A percentile compares a stretch with the other conserved stretches of the same genome.
Conservation (phyloP, 2,113 vertebrate species). For the Xenus cinereus region DNA sequence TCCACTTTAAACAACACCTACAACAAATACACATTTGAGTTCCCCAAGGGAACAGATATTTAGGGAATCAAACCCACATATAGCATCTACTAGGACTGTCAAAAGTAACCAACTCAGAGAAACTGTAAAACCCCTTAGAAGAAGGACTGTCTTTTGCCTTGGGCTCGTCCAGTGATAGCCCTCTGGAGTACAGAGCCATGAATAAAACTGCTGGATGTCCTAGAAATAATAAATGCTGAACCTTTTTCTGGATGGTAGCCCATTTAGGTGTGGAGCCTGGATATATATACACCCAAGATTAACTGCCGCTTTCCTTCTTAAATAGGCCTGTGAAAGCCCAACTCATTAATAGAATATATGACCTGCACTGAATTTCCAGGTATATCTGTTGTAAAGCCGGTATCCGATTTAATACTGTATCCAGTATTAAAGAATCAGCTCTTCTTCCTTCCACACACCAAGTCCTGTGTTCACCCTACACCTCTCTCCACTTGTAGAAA, state of each 20-base stretch:
- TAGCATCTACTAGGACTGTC: neutral
- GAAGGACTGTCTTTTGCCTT: neutral
- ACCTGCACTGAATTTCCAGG: neutral
- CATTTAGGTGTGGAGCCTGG: slow-evolving; percentile 9
- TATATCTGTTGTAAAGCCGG: neutral
- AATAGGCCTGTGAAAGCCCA: slow-evolving; percentile 14
- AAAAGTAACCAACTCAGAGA: neutral
- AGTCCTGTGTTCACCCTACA: neutral
- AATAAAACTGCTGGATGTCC: slow-evolving; percentile 20
- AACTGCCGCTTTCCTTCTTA: slow-evolving; percentile 38
- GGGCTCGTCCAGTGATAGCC: neutral
- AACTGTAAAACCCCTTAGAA: neutral
- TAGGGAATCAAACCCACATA: neutral
- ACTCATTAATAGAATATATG: neutral
- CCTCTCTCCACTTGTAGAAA: neutral
- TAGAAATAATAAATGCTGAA: slow-evolving; percentile 38
- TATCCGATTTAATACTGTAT: too few relatives aligned
- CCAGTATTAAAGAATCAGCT: neutral
- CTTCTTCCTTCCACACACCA: neutral
- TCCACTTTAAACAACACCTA: slow-evolving; percentile 8
- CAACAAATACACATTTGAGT: neutral
- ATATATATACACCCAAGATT: neutral
- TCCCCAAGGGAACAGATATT: neutral
- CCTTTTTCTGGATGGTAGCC: slow-evolving; percentile 4
- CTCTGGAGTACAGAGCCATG: neutral